Percentiles rank a stretch among this genome's conserved stretches.
These are phyloP conservation scores for Leptodirus hochenwartii DNA, from an alignment of 2,888 invertebrate genomes.

Conservation along the genomic window DNA sequence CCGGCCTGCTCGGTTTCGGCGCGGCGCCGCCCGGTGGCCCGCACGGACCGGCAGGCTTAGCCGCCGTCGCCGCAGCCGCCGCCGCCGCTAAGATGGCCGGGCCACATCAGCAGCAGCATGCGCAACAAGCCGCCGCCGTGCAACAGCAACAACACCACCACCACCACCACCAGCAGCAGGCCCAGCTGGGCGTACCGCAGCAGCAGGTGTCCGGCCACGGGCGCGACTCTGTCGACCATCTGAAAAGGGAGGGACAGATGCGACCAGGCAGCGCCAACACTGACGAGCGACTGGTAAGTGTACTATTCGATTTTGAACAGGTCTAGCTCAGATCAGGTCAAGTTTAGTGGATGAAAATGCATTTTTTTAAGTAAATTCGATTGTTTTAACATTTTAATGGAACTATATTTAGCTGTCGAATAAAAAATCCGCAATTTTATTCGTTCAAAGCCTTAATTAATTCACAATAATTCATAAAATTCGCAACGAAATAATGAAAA, in stretches of 20 bases:
- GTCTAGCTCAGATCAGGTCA: not conserved
- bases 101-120: conserved; percentile 24
- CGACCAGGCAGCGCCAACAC: conserved; percentile 24
- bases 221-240: conserved; percentile 18
- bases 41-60: conserved; percentile 19
- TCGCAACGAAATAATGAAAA: too few species aligned
- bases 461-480: too few species aligned
- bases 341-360: not conserved
- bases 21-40: conserved; percentile 21
- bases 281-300: conserved; percentile 28
- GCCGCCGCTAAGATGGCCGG: conserved; percentile 25
- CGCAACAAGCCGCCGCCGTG: conserved; percentile 20
- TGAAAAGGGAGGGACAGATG: too few species aligned
- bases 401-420: too few species aligned
- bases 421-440: too few species aligned
- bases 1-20: conserved; percentile 21
- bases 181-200: too few species aligned
- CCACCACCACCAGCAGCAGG: too few species aligned
- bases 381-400: conserved; percentile 2
- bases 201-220: too few species aligned
- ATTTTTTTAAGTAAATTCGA: not conserved
- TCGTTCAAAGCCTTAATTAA: too few species aligned
- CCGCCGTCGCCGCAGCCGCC: conserved; percentile 19
- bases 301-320: too few species aligned
- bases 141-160: too few species aligned